Evolutionary conservation across 2,113 vertebrate species (phyloP).

Genomic region (Ciconia maguari): DNA sequence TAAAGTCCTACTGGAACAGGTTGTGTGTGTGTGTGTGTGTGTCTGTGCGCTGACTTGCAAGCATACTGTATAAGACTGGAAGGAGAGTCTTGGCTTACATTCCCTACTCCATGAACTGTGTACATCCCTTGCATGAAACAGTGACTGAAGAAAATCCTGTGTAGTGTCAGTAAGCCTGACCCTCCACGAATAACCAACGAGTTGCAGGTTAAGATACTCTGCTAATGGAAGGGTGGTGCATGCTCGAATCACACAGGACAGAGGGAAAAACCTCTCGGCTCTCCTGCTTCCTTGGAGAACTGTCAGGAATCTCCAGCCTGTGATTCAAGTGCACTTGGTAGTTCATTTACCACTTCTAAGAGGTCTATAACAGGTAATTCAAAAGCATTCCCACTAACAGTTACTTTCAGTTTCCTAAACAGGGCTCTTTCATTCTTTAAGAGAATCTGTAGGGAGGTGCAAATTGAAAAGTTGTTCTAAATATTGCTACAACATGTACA

Average conservation of each 20-base stretch:
- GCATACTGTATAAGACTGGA: neutral
- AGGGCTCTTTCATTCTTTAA: neutral
- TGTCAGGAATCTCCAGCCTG: neutral
- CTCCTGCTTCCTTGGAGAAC: neutral
- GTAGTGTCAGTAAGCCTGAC: neutral
- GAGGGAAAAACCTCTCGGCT: neutral
- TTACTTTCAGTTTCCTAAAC: neutral
- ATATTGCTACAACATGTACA: neutral
- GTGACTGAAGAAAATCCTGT: neutral
- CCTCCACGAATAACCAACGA: neutral
- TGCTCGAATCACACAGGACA: neutral
- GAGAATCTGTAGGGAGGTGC: neutral
- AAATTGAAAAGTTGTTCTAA: neutral
- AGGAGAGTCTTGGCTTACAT: neutral
- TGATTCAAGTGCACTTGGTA: neutral
- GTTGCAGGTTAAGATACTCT: neutral
- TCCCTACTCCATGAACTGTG: neutral
- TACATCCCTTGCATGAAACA: neutral
- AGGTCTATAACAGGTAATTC: neutral
- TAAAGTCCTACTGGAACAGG: neutral
- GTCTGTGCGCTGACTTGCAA: neutral
- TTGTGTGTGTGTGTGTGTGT: accelerated
- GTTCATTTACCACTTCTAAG: neutral
- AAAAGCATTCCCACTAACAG: neutral
- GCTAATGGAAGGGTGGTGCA: neutral